Evolutionary conservation across 2,888 invertebrate species (phyloP), one percentile per base, ranked within the genome.

Genomic region (Heteromurus nitidus): DNA sequence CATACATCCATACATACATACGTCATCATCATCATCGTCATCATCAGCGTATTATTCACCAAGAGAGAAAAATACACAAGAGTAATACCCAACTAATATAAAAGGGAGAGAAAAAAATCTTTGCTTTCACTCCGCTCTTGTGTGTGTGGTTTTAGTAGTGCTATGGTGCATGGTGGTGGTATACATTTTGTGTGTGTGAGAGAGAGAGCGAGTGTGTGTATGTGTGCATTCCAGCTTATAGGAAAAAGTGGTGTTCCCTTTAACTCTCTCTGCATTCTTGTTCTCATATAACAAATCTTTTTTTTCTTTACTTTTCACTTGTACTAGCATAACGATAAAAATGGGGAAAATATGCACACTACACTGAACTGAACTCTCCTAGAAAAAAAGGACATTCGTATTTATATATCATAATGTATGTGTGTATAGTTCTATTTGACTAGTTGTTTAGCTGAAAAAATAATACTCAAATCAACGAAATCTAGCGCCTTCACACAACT

Each of bases 391-490:
- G 11, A 47, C 47, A 16, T n/a, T n/a, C n/a, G n/a, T n/a, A n/a
- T n/a, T n/a, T n/a, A n/a, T n/a, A n/a, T n/a, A n/a, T n/a, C n/a
- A n/a, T n/a, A n/a, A n/a, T n/a, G n/a, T n/a, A n/a, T n/a, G n/a
- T n/a, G 47, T 47, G 47, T n/a, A 3, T 9, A 36, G 5, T 13
- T 36, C 36, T 9, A 36, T 13, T 36, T 9, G 36, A 36, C 11
- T 16, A 47, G 11, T 47, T 47, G n/a, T 47, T 47, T 47, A 47
- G 47, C 11, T 47, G n/a, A 22, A 50, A 22, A 5, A 55, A 55
- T 55, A 31, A 30, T 31, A 62, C 62, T 62, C 31, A 62, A 62
- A 31, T 62, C 62, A 62, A 62, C 62, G 62, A 62, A 47, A 62
- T 62, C 62, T 62, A 62, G 31, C 62, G 62, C 62, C 62, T 62